Percentiles rank a stretch among this genome's conserved stretches.
These are phyloP conservation scores for Rhombomys opimus DNA, from an alignment of 2,113 vertebrate species.

Conservation along the genomic window DNA sequence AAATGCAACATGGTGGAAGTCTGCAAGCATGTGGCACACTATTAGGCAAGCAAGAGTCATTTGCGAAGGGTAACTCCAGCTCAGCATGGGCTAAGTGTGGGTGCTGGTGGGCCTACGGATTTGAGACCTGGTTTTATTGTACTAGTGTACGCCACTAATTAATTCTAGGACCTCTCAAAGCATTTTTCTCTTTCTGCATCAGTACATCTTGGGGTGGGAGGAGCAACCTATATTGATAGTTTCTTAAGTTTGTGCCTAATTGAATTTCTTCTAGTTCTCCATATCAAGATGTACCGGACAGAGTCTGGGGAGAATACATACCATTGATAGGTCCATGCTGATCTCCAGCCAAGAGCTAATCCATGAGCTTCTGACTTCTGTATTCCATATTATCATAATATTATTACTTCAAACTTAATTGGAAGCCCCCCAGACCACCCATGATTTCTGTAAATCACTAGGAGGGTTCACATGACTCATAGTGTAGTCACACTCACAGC, in stretches of 20 bases:
- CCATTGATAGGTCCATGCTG: not conserved
- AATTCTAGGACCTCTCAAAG: not conserved
- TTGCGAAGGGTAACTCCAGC: constrained; percentile 17
- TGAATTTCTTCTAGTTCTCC: not conserved
- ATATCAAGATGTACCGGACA: not conserved
- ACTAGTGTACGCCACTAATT: not conserved
- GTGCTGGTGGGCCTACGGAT: not conserved
- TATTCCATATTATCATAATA: not conserved
- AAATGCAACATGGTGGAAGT: constrained; percentile 77
- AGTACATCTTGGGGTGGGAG: not conserved
- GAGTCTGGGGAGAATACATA: not conserved
- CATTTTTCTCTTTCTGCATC: not conserved
- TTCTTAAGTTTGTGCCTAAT: not conserved
- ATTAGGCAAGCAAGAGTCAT: constrained; percentile 11
- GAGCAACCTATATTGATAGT: not conserved
- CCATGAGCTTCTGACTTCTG: not conserved
- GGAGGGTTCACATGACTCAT: constrained; percentile 31
- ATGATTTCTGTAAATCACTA: not conserved
- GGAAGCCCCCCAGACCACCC: constrained; percentile 47
- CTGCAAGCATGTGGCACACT: constrained; percentile 56
- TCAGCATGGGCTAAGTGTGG: not conserved
- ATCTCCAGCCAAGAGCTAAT: not conserved
- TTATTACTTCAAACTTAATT: not conserved
- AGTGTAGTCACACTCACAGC: not conserved
- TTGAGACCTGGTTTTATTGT: not conserved